phyloP scores from a whole-genome alignment of 1,140 invertebrate genomes.

The Contarinia nasturtii region DNA sequence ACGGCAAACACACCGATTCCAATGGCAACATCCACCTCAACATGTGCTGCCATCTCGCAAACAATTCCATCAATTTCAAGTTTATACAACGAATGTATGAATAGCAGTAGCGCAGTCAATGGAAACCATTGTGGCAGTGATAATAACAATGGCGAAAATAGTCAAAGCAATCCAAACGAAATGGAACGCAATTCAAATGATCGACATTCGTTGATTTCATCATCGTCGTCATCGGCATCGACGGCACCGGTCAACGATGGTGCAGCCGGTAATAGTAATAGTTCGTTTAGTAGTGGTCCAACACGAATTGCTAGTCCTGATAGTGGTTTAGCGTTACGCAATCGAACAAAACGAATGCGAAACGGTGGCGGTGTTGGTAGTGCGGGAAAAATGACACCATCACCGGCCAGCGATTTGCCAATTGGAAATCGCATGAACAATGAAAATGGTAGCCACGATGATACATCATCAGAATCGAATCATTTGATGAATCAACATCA shows the following conservation, averaged over 20 bases:
- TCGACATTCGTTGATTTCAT: slow-evolving; percentile 19
- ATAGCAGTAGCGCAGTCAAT: too few species aligned
- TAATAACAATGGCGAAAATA: too few species aligned
- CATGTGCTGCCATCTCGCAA: too few species aligned
- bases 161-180: slow-evolving; percentile 5
- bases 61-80: too few species aligned
- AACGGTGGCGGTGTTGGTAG: neutral
- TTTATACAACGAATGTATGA: too few species aligned
- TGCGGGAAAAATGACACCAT: slow-evolving; percentile 1
- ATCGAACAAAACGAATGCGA: neutral
- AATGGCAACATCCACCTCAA: too few species aligned
- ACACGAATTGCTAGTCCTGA: neutral
- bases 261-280: neutral
- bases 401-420: slow-evolving; percentile 10
- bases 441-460: slow-evolving; percentile 1
- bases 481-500: slow-evolving; percentile 16
- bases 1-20: too few species aligned
- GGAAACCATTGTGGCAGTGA: too few species aligned
- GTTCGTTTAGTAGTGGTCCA: neutral
- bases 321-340: neutral
- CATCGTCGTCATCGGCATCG: slow-evolving; percentile 15
- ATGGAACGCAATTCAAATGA: slow-evolving; percentile 21
- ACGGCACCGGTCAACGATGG: slow-evolving; percentile 10
- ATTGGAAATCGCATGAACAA: too few species aligned
- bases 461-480: slow-evolving; percentile 11